Evolutionary conservation across 2,113 vertebrate species (phyloP), one percentile per base, ranked within the genome.

Genomic region (Otolemur garnettii): DNA sequence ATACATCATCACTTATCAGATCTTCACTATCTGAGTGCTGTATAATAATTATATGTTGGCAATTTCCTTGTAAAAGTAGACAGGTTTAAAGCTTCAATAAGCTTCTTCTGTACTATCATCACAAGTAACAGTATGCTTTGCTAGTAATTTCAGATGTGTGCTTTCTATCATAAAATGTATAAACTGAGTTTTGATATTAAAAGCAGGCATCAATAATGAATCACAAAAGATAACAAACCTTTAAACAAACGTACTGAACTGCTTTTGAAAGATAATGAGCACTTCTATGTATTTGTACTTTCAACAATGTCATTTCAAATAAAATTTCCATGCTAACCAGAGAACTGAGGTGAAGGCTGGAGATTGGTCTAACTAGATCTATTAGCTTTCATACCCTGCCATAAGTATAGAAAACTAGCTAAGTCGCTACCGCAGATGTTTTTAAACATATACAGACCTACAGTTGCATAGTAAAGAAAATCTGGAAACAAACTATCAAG

Each of bases 21-120:
- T 77, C 55, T 55, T 68, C 15, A 90, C 22, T 72, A 78, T 42
- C 12, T 11, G 38, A 81, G 14, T 5, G 17, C 26, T 71, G 59
- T 50, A 45, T n/a, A 68, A 80, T 22, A 87, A 74, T 57, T 68
- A 55, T 7, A 59, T 2, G 33, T 28, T 22, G 57, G 64, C 6
- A 80, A 57, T 66, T 53, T 66, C 14, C 42, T 53, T 80, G 19
- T 30, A n/a, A 59, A 84, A 90, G 30, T 1, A 60, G 4, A 57
- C 81, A 68, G 19, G 66, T 90, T 90, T 92, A 92, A 69, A 86
- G 38, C 33, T 50, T 92, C 84, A 42, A 4, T 45, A 74, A 50
- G 6, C n/a, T 5, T 21, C 19, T 19, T 7, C 21, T 2, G 13
- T 64, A 30, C 50, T 59, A 24, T 59, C 64, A 42, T 69, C 33